Evolutionary conservation across 2,888 invertebrate genomes (phyloP).

Genomic region (Nebria brevicollis): DNA sequence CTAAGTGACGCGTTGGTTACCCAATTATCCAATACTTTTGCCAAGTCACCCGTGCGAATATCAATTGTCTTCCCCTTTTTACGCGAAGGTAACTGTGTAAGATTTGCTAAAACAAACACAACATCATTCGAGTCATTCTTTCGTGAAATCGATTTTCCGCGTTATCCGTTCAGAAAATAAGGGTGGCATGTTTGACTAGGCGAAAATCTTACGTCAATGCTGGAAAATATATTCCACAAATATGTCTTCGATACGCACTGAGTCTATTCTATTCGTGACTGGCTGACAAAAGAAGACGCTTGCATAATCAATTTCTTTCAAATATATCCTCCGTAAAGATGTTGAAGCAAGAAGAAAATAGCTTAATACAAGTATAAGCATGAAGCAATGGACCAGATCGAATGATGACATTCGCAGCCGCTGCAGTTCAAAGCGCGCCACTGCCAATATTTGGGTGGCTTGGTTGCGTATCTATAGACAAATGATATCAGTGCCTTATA

Average conservation of each 20-base stretch:
- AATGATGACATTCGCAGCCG: background rate
- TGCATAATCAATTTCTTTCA: conserved; percentile 59
- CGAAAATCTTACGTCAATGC: conserved; percentile 36
- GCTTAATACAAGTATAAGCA: conserved; percentile 60
- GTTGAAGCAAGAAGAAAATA: conserved; percentile 57
- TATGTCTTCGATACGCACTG: conserved; percentile 19
- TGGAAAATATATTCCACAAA: conserved; percentile 29
- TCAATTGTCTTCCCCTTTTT: conserved; percentile 33
- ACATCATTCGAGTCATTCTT: background rate
- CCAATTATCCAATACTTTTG: background rate
- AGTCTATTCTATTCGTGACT: background rate
- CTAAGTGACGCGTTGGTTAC: no score
- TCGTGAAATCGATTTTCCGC: conserved; percentile 15
- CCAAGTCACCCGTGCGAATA: conserved; percentile 29
- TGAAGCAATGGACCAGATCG: conserved; percentile 52
- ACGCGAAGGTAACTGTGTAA: conserved; percentile 10
- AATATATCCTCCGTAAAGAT: conserved; percentile 56
- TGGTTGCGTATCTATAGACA: conserved; percentile 42
- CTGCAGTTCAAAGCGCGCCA: conserved; percentile 25
- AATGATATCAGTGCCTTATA: conserved; percentile 44
- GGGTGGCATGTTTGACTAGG: background rate
- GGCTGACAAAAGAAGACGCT: conserved; percentile 24
- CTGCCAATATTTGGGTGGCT: background rate
- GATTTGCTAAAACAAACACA: conserved; percentile 43
- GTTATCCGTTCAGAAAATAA: background rate